A percentile compares a stretch with the other conserved stretches of the same genome.
Evolutionary conservation across 2,113 vertebrate species (phyloP).

Genomic region (Rhombomys opimus): DNA sequence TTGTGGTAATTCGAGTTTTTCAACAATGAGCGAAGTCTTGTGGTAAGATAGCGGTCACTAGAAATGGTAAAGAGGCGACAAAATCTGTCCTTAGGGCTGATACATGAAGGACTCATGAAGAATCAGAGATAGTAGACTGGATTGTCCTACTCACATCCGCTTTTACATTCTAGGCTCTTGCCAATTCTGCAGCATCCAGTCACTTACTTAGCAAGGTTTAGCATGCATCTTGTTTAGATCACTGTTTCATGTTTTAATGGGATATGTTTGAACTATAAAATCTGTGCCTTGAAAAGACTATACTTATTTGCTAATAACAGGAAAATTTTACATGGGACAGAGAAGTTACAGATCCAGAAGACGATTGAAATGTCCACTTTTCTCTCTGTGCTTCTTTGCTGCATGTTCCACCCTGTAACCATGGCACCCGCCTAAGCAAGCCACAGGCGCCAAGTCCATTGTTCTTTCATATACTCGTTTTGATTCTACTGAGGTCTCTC

Average conservation of each 20-base stretch:
- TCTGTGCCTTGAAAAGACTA: not conserved
- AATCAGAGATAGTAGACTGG: not conserved
- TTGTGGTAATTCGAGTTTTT: constrained; percentile 13
- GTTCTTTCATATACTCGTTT: not conserved
- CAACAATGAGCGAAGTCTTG: not conserved
- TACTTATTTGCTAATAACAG: constrained; percentile 9
- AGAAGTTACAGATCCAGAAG: not conserved
- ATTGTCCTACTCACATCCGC: not conserved
- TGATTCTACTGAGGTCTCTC: not conserved
- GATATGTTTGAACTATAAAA: not conserved
- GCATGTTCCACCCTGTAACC: not conserved
- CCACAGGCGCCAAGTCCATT: not conserved
- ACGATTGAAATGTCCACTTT: not conserved
- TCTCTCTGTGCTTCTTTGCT: not conserved
- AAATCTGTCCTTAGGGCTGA: not conserved
- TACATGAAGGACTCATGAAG: not conserved
- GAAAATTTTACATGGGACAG: not conserved
- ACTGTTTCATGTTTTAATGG: not conserved
- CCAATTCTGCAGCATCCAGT: not conserved
- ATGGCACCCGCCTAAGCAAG: not conserved
- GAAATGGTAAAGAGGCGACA: not conserved
- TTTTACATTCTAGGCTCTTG: not conserved
- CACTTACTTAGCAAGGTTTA: not conserved
- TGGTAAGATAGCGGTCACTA: not conserved
- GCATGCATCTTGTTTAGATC: not conserved